Conservation (phyloP, 2,113 vertebrate genomes). For the Austrofundulus limnaeus region DNA sequence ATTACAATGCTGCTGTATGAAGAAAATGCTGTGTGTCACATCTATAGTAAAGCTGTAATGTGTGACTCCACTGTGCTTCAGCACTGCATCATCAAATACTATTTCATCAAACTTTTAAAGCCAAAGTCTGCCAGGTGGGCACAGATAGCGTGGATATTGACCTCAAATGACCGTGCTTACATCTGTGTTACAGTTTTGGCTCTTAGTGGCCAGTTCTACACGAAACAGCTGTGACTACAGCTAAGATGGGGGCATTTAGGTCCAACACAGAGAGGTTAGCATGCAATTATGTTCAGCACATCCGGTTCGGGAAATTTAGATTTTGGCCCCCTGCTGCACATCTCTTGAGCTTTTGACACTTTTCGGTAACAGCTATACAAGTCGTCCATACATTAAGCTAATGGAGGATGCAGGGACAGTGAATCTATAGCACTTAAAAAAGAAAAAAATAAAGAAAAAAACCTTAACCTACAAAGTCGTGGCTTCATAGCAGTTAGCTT, state of each 20-base stretch:
- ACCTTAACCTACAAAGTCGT: not conserved
- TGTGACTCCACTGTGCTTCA: constrained; percentile 14
- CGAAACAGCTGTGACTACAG: constrained; percentile 4
- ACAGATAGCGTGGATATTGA: not conserved
- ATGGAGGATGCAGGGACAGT: not conserved
- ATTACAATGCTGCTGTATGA: constrained; percentile 16
- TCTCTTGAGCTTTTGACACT: not conserved
- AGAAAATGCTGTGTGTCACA: constrained; percentile 2
- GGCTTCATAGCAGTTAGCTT: not conserved
- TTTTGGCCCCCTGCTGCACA: not conserved
- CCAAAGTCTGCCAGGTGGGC: not conserved
- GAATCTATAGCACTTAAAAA: no score
- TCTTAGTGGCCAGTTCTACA: constrained; percentile 9
- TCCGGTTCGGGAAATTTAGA: not conserved
- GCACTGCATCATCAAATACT: not conserved
- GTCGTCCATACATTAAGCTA: not conserved
- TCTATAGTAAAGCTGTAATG: not conserved
- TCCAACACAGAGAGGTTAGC: not conserved
- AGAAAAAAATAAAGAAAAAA: no score
- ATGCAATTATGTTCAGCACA: not conserved
- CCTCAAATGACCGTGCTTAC: constrained; percentile 8
- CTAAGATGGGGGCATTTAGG: constrained; percentile 1
- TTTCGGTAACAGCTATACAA: constrained; percentile 9
- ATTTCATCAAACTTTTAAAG: not conserved
- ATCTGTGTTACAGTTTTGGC: not conserved